These are phyloP conservation scores for Cantharis rustica DNA, from an alignment of 2,888 invertebrate species.

Conservation along the genomic window DNA sequence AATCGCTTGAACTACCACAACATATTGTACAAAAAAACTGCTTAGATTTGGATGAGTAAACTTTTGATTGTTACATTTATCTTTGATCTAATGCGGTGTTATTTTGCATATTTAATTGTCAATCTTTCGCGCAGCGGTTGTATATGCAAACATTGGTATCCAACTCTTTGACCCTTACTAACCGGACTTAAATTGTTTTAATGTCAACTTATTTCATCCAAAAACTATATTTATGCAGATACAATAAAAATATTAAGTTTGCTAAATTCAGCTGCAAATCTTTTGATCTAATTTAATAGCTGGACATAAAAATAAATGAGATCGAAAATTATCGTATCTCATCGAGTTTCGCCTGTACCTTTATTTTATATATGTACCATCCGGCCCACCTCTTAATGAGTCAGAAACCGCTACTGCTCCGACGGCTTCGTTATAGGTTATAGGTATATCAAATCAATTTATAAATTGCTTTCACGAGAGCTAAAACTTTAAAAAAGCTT, in stretches of 20 bases:
- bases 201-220: neutral
- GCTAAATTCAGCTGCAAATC: neutral
- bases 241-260: neutral
- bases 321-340: slow-evolving; percentile 19
- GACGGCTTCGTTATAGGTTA: slow-evolving; percentile 19
- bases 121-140: neutral
- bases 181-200: neutral
- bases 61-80: neutral
- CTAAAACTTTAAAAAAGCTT: neutral
- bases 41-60: neutral
- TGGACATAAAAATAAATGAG: neutral
- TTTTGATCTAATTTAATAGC: neutral
- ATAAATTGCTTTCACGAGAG: neutral
- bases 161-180: neutral
- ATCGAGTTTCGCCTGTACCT: slow-evolving; percentile 14
- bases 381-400: slow-evolving; percentile 21
- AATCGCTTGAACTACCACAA: neutral
- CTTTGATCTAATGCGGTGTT: neutral
- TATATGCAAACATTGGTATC: neutral
- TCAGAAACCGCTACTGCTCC: slow-evolving; percentile 21
- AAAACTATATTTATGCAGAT: neutral
- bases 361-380: slow-evolving; percentile 12
- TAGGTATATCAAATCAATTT: slow-evolving; percentile 4
- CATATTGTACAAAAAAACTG: neutral
- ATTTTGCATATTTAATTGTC: neutral